Conservation (phyloP, 2,113 vertebrate species). For the Zapus hudsonius region DNA sequence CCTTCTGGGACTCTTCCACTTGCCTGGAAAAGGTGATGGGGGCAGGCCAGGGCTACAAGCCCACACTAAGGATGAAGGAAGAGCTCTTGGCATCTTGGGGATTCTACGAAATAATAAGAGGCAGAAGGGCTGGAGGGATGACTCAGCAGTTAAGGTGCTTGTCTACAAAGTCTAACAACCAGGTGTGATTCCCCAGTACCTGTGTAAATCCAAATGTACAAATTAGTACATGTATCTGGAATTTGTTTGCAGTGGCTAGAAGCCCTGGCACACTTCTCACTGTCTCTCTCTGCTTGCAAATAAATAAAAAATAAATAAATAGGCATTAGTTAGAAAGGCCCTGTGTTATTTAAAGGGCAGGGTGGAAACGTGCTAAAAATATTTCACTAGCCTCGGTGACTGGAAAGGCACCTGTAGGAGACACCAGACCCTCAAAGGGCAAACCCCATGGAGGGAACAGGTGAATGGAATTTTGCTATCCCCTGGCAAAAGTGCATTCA, state of each 20-base stretch:
- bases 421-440: neutral
- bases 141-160: no score
- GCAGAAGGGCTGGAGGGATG: no score
- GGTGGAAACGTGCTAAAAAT: neutral
- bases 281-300: no score
- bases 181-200: no score
- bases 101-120: neutral
- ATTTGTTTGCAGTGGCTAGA: no score
- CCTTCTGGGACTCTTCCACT: neutral
- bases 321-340: neutral
- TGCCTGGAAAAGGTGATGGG: neutral
- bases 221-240: no score
- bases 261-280: no score
- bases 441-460: neutral
- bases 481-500: no score
- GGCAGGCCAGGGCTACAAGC: neutral
- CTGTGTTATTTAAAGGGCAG: neutral
- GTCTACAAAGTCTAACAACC: no score
- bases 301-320: no score
- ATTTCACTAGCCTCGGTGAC: neutral
- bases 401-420: neutral
- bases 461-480: neutral
- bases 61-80: neutral
- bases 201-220: no score
- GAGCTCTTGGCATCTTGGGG: neutral